Evolutionary conservation across 2,797 vertebrate species (phyloP).

Genomic region (Leptatherina wallacei): DNA sequence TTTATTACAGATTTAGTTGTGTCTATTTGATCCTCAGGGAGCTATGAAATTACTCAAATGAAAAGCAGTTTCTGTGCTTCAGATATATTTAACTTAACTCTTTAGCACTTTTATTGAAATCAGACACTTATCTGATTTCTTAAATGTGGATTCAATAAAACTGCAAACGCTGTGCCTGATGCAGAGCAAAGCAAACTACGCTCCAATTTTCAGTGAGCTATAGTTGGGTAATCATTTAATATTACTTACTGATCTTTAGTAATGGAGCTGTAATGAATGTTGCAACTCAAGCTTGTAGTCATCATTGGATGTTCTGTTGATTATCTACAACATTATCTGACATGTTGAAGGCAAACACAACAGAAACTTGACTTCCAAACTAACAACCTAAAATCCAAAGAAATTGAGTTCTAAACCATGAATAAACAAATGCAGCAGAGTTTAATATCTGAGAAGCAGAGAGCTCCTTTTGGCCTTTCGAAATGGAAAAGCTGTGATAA

Average conservation of each 20-base stretch:
- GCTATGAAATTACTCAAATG: slow-evolving; percentile 17
- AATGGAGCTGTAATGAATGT: background rate
- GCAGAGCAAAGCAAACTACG: background rate
- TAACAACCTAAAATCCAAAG: background rate
- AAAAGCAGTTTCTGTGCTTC: too few species aligned
- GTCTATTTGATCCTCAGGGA: slow-evolving; percentile 1
- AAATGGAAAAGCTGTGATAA: background rate
- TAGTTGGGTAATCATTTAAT: background rate
- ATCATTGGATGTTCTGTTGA: background rate
- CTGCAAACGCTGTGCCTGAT: background rate
- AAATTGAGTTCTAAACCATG: background rate
- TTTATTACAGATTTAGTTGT: slow-evolving; percentile 32
- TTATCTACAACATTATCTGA: background rate
- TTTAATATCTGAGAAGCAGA: background rate
- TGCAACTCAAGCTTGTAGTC: background rate
- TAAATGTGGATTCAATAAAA: slow-evolving; percentile 10
- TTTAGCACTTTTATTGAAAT: slow-evolving; percentile 21
- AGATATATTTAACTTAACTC: slow-evolving; percentile 12
- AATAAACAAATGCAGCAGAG: background rate
- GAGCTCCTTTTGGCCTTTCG: slow-evolving; percentile 9
- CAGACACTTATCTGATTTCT: slow-evolving; percentile 12
- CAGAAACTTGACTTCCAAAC: background rate
- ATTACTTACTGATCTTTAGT: background rate
- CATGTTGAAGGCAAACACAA: too few species aligned
- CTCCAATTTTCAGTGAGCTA: background rate